Evolutionary conservation across 2,888 invertebrate genomes (phyloP), one percentile per base, ranked within the genome.

Genomic region (Tetanocera ferruginea): DNA sequence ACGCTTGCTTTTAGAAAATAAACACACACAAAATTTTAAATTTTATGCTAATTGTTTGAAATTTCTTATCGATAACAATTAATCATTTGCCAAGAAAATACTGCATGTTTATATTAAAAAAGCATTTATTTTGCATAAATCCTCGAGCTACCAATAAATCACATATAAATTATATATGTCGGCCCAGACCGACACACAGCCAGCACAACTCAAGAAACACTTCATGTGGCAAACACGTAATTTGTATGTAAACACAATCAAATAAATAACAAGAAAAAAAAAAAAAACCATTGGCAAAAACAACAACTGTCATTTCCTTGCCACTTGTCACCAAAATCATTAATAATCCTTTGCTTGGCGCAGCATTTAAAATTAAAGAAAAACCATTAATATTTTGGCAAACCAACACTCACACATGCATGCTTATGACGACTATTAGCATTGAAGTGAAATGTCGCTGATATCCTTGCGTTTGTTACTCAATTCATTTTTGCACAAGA

Each of bases 321-420:
- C 85, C 86, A 85, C 85, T 84, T 87, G 87, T 87, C 87, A 87
- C 82, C 83, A 79, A 81, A 81, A 87, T 85, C 87, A 86, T 87
- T 87, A 85, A 87, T 87, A 86, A 87, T 87, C 86, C 85, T 85
- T 86, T 84, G 37, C 66, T 52, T 34, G 69, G 28, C 69, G 67
- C 76, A 76, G 76, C 80, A 78, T 76, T 70, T 76, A 71, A 76
- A 72, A 64, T 70, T 67, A 73, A 70, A 79, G 73, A 76, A 72
- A 66, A 78, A 76, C 73, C 78, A 79, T 78, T 79, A 76, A 76
- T 71, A 66, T 76, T 69, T 75, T 73, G 11, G 57, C 25, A 67
- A 77, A 74, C 66, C 78, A 14, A 76, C 76, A 75, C 37, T 31
- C 31, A 31, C n/a, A 19, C 5, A 43, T 28, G 9, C 2, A 14